phyloP scores from a whole-genome alignment of 2,113 vertebrate species.

The Rafetus swinhoei region DNA sequence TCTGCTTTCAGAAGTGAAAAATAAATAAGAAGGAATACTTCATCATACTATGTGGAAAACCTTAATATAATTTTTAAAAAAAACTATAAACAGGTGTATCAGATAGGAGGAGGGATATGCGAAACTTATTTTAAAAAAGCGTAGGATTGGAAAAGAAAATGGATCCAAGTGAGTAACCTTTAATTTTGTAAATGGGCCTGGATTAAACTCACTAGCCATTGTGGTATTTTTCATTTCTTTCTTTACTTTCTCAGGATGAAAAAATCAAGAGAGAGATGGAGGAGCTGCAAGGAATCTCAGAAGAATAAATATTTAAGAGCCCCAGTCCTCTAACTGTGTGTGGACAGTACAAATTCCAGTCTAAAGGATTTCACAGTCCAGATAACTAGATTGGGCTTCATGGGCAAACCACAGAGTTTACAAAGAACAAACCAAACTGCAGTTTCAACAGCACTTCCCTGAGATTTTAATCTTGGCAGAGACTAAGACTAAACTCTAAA shows the following conservation, averaged over 20 bases:
- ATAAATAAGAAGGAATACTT: rapidly evolving
- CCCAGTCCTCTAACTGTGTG: not conserved
- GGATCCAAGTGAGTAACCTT: not conserved
- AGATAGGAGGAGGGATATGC: not conserved
- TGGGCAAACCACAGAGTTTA: not conserved
- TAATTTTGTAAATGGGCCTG: rapidly evolving
- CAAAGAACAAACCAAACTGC: not conserved
- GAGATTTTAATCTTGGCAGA: not conserved
- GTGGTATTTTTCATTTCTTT: not conserved
- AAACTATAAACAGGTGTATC: rapidly evolving
- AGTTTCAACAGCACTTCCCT: not conserved
- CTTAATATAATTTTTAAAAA: not conserved
- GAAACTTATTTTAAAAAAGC: not conserved
- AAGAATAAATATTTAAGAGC: constrained; percentile 28
- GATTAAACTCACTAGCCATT: not conserved
- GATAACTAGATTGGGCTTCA: not conserved
- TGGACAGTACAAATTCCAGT: not conserved
- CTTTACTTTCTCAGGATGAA: constrained; percentile 69
- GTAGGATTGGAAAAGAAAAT: not conserved
- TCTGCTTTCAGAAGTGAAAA: not conserved
- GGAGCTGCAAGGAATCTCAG: constrained; percentile 57
- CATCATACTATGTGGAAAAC: not conserved
- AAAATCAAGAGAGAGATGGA: constrained; percentile 72
- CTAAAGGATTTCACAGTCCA: not conserved
- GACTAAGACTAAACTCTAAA: not conserved